phyloP scores from a whole-genome alignment of 2,113 vertebrate genomes.

The Recurvirostra avosetta region DNA sequence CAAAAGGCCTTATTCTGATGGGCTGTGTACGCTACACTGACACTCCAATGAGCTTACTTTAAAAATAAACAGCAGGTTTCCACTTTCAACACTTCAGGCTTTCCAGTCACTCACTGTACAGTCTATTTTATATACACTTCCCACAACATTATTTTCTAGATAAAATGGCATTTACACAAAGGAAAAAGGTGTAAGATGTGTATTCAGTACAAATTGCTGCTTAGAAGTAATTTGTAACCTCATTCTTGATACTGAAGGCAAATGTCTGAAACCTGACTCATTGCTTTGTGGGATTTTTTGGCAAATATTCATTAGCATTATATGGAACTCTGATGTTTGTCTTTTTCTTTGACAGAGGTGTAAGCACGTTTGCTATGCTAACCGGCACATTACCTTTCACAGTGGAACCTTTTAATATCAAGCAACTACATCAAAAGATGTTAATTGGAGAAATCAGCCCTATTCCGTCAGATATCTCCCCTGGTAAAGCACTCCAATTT shows the following conservation, averaged over 20 bases:
- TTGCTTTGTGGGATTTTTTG: neutral
- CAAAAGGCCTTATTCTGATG: constrained; percentile 11
- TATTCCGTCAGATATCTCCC: constrained; percentile 79
- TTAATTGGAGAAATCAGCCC: constrained; percentile 78
- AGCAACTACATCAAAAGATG: constrained; percentile 85
- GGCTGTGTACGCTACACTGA: neutral
- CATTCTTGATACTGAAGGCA: neutral
- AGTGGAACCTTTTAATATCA: constrained; percentile 84
- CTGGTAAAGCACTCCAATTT: constrained; percentile 65
- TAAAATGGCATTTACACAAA: neutral
- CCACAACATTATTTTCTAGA: neutral
- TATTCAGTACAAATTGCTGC: neutral
- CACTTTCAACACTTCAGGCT: constrained; percentile 34
- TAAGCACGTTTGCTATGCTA: constrained; percentile 84
- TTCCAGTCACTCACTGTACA: neutral
- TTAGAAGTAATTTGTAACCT: neutral
- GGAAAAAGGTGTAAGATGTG: neutral
- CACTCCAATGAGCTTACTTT: constrained; percentile 30
- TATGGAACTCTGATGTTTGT: neutral
- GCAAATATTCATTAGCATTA: neutral
- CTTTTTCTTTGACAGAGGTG: constrained; percentile 70
- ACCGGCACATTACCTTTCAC: constrained; percentile 80
- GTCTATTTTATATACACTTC: neutral
- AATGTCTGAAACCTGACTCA: neutral
- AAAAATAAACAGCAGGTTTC: constrained; percentile 55